These are phyloP conservation scores for Theristicus caerulescens DNA, from an alignment of 2,113 vertebrate genomes.

Conservation along the genomic window DNA sequence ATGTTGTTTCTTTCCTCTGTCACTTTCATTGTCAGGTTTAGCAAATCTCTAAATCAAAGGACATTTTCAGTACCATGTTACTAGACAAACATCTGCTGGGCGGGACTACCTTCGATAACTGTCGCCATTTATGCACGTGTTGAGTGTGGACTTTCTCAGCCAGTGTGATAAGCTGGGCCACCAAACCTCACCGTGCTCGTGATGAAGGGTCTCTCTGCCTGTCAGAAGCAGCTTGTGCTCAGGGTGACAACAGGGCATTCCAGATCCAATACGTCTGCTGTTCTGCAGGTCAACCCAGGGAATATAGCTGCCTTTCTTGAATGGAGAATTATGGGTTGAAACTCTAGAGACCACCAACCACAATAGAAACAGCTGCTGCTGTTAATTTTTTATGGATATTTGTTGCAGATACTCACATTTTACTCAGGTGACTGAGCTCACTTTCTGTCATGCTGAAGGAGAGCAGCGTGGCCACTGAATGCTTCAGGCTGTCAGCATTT, in stretches of 20 bases:
- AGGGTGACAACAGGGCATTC: not conserved
- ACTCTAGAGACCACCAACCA: not conserved
- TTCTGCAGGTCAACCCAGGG: not conserved
- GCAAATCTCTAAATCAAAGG: not conserved
- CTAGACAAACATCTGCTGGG: not conserved
- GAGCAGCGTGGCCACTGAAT: not conserved
- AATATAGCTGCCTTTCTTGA: not conserved
- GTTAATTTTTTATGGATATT: not conserved
- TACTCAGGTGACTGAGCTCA: not conserved
- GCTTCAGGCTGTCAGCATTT: not conserved
- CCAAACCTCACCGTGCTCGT: not conserved
- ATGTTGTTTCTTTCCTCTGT: not conserved
- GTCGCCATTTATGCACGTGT: fast-evolving
- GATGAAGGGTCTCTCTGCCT: not conserved
- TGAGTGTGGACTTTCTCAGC: not conserved
- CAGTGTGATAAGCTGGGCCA: fast-evolving
- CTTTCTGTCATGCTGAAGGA: not conserved
- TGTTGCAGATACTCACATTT: not conserved
- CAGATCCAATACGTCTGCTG: not conserved
- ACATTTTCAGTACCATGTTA: not conserved
- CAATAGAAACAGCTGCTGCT: not conserved
- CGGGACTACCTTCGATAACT: not conserved
- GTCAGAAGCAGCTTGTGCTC: not conserved
- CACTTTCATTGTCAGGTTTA: not conserved
- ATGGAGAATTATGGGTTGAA: not conserved